Percentiles rank a stretch among this genome's conserved stretches.
These are phyloP conservation scores for Actinia equina DNA, from an alignment of 64 coral and sea anemone species.

Conservation along the genomic window DNA sequence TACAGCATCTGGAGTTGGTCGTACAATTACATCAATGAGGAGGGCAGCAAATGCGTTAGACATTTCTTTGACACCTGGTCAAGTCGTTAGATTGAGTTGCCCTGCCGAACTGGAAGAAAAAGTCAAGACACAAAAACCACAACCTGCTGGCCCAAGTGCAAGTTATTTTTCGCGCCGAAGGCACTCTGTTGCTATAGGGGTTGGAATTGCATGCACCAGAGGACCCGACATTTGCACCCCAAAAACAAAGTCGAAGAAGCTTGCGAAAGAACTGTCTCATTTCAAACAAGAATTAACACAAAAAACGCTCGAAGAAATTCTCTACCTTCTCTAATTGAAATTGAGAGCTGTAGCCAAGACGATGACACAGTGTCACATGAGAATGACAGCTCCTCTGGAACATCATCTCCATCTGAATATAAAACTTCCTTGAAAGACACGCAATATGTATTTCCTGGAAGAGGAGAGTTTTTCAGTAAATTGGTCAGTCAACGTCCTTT, in stretches of 20 bases:
- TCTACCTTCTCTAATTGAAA: not conserved
- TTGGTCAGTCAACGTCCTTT: not conserved
- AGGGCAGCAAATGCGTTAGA: not conserved
- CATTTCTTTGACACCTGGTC: not conserved
- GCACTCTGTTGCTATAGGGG: not conserved
- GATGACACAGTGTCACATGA: not conserved
- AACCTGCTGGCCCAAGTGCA: not conserved
- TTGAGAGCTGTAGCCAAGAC: not conserved
- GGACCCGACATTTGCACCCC: not conserved
- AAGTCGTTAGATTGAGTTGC: not conserved
- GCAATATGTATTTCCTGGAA: not conserved
- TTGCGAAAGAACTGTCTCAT: not conserved
- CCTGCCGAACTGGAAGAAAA: conserved; percentile 12
- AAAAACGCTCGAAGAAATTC: not conserved
- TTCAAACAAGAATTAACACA: not conserved
- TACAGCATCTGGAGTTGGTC: not conserved
- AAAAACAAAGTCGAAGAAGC: not conserved
- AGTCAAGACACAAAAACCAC: not conserved
- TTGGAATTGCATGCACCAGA: not conserved
- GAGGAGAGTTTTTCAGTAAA: not conserved
- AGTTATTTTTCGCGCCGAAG: not conserved
- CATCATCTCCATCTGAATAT: not conserved
- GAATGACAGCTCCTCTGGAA: not conserved
- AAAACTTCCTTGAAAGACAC: not conserved
- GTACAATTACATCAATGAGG: conserved; percentile 6